Evolutionary conservation across 2,797 vertebrate genomes (phyloP).

Genomic region (Enteromius paludinosus): DNA sequence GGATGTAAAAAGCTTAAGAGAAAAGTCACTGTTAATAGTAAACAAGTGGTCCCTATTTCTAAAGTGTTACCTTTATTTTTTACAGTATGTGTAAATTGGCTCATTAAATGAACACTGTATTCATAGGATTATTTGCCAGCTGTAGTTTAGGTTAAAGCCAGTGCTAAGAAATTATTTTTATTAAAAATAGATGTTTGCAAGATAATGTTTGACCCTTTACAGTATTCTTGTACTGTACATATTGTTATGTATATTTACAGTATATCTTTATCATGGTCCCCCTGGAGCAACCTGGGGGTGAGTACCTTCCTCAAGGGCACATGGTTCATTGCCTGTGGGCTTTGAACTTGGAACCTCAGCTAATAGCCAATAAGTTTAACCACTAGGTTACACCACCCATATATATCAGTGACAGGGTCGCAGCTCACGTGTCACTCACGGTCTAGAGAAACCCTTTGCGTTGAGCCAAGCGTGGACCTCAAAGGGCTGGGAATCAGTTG

Average conservation of each 20-base stretch:
- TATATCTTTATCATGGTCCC: neutral
- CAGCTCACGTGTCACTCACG: conserved; percentile 70
- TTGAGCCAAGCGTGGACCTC: conserved; percentile 84
- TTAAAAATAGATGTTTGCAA: neutral
- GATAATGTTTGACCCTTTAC: neutral
- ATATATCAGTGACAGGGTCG: conserved; percentile 2
- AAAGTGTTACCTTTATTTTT: neutral
- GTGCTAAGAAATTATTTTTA: neutral
- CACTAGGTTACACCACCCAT: neutral
- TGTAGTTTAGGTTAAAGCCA: neutral
- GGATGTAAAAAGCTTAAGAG: too few relatives aligned
- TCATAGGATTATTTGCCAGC: neutral
- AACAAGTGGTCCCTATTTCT: too few relatives aligned
- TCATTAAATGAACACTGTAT: neutral
- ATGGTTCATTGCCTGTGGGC: neutral
- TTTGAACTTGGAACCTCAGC: conserved; percentile 3
- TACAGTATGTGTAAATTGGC: neutral
- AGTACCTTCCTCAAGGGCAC: conserved; percentile 7
- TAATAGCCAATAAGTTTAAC: conserved; percentile 20
- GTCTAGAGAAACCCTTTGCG: conserved; percentile 81
- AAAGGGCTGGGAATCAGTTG: conserved; percentile 72
- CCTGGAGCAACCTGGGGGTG: neutral
- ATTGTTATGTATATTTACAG: neutral
- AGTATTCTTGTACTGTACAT: neutral
- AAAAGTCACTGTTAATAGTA: too few relatives aligned